Percentiles rank a stretch among this genome's conserved stretches.
These are phyloP conservation scores for Nomada lathburiana DNA, from an alignment of 2,888 invertebrate species.

Conservation along the genomic window DNA sequence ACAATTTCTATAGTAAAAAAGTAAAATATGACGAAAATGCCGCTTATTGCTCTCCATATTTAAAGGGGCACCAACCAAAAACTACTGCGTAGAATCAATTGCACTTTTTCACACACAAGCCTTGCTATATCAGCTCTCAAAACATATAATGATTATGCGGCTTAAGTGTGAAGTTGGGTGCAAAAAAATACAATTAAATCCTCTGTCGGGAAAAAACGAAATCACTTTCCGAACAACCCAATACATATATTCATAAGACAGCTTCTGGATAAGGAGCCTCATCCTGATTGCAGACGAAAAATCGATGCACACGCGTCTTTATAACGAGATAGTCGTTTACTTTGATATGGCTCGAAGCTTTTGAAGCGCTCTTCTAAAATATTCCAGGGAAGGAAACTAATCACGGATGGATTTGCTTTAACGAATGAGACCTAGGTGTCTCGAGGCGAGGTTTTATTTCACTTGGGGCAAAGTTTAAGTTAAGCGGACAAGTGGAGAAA, in stretches of 20 bases:
- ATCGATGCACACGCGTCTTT: not conserved
- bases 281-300: constrained; percentile 12
- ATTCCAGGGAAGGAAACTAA: not conserved
- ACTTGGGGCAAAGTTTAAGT: not conserved
- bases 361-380: not conserved
- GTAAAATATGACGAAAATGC: too few species aligned
- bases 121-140: too few species aligned
- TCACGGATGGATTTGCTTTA: not conserved
- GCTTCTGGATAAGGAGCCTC: not conserved
- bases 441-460: not conserved
- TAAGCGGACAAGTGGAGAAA: not conserved
- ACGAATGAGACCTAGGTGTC: not conserved
- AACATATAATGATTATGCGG: too few species aligned
- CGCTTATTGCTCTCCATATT: too few species aligned
- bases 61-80: too few species aligned
- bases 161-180: too few species aligned
- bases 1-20: too few species aligned
- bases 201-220: too few species aligned
- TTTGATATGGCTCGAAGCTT: not conserved
- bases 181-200: too few species aligned
- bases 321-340: not conserved
- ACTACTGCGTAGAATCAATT: too few species aligned
- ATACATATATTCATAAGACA: constrained; percentile 29
- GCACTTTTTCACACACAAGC: too few species aligned
- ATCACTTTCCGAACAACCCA: too few species aligned